Evolutionary conservation across 2,113 vertebrate genomes (phyloP), one percentile per base, ranked within the genome.

Genomic region (Pundamilia nyererei): DNA sequence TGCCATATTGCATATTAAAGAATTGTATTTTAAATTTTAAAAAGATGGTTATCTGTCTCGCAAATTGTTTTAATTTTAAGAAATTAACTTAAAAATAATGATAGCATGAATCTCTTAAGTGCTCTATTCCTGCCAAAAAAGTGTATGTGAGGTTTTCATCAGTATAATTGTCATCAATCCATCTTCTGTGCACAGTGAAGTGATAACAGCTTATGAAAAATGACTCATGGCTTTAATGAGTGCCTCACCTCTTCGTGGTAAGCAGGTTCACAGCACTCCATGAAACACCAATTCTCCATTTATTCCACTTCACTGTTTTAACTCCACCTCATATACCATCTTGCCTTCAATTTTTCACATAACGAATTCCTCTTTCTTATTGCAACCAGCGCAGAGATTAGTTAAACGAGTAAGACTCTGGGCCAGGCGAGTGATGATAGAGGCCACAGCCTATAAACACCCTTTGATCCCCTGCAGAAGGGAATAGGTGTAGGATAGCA

Each of bases 91-190:
- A 40, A 88, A 89, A 85, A 87, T 54, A 38, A 86, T 38, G 70
- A 29, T 54, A 47, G 65, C 81, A 84, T 56, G 65, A 89, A 91
- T 93, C 82, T 84, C 24, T 72, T 38, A 60, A 89, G 82, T 84
- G 58, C 58, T 87, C 82, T 26, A 60, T 91, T 83, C 49, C 86
- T 89, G 51, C 62, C 80, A 86, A 33, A 62, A 55, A 88, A 80
- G 77, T n/a, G 55, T 9, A 83, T 91, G 84, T 83, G 88, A 90
- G 93, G 80, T 93, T 94, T 93, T 94, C 87, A 95, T 92, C 65
- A 81, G 84, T 75, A 60, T 94, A 95, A 96, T 94, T 95, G 95
- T 96, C 95, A 95, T 88, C 91, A 94, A 96, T 96, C 93, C 92
- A 94, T 96, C 95, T 94, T 95, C 84, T 87, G 87, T 85, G 94